A percentile compares a stretch with the other conserved stretches of the same genome.
phyloP scores from a whole-genome alignment of 2,113 vertebrate genomes.

The Ceuthmochares aereus region DNA sequence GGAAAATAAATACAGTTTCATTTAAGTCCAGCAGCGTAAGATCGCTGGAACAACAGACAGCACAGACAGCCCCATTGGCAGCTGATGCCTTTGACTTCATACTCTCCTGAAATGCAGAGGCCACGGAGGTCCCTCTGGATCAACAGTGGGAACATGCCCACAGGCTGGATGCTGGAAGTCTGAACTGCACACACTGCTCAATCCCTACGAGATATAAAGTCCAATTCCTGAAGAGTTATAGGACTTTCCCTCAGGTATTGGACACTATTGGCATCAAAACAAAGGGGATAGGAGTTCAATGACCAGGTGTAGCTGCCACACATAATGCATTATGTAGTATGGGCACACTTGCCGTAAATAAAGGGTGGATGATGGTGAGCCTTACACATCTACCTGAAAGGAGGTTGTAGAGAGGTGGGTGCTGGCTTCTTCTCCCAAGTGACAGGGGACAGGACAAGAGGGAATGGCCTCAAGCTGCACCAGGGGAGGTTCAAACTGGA shows the following conservation, averaged over 20 bases:
- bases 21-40: neutral
- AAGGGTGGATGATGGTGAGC: neutral
- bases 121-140: no score
- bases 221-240: neutral
- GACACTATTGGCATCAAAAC: neutral
- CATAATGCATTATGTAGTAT: accelerated
- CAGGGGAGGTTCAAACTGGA: no score
- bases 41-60: neutral
- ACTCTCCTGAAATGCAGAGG: neutral
- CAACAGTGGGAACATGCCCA: neutral
- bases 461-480: no score
- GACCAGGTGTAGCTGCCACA: neutral
- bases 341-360: neutral
- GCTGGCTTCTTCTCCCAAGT: no score
- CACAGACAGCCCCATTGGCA: neutral
- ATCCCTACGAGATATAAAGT: neutral
- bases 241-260: accelerated
- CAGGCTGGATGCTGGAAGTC: neutral
- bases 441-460: no score
- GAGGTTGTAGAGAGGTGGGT: no score
- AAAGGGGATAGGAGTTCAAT: neutral
- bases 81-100: neutral
- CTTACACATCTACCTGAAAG: no score
- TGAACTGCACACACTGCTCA: accelerated
- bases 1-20: neutral